Evolutionary conservation across 2,888 invertebrate genomes (phyloP), one percentile per base, ranked within the genome.

Genomic region (Erebia palarica): DNA sequence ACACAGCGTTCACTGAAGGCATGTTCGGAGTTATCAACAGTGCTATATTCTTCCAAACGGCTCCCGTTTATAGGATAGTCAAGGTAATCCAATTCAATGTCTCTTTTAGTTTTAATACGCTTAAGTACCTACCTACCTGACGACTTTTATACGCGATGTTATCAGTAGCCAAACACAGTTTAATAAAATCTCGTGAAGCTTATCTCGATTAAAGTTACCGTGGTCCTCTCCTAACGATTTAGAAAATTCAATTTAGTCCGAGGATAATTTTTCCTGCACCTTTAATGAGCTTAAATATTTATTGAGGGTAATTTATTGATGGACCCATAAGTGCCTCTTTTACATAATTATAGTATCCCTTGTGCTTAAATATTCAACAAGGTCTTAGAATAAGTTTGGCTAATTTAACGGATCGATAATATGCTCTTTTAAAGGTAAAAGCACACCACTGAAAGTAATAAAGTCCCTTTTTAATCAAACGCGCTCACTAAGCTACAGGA

Each of bases 1-100:
- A 99, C 84, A 99, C 99, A 84, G 98, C 99, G 0, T 94, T 97
- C 27, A 98, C 99, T 0, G 99, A 99, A 67, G 98, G 98, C 69
- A 95, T 97, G 75, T 99, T 97, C 82, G 98, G 98, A 65, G 96
- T 99, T 64, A 95, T 97, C 75, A 95, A 97, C 78, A 97, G 97
- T 77, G 96, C 98, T 57, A 96, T 98, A 94, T 97, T 98, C 84
- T 96, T 96, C 10, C 94, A 95, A 67, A 96, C 96, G 81, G 94
- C 95, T 16, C 81, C 96, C 9, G 92, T 94, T 66, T 95, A 95
- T 80, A 88, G 79, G 75, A 87, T 92, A 73, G 69, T 89, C 3
- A 93, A 93, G 88, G 94, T 94, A 82, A 60, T 64, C 14, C 1
- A 14, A 53, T 53, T 7, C 53, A n/a, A 47, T 47, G 47, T 60